Percentiles rank a stretch among this genome's conserved stretches.
Evolutionary conservation across 1,140 invertebrate genomes (phyloP).

Genomic region (Cylas formicarius): DNA sequence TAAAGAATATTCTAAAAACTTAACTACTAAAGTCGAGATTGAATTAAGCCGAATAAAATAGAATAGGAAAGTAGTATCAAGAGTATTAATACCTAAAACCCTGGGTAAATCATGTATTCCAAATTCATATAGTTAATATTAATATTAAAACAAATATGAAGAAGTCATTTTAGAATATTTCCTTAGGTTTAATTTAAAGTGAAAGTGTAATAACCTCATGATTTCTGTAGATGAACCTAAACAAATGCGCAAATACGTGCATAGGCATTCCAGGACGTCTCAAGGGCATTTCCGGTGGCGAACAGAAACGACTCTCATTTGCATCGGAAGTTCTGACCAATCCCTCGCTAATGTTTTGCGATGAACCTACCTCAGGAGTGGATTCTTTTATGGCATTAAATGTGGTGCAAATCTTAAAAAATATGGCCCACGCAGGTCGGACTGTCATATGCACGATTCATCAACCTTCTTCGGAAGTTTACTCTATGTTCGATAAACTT

Average conservation of each 20-base stretch:
- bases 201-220: no score
- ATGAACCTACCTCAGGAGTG: constrained; percentile 87
- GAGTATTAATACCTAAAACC: no score
- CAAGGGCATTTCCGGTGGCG: constrained; percentile 92
- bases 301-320: constrained; percentile 91
- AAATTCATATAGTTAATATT: constrained; percentile 3
- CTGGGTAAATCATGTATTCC: no score
- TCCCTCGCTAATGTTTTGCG: constrained; percentile 92
- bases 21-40: no score
- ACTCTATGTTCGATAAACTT: constrained; percentile 85
- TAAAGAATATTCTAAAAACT: no score
- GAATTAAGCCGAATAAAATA: no score
- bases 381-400: constrained; percentile 84
- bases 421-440: constrained; percentile 73
- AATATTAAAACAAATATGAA: background rate
- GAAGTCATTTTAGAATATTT: no score
- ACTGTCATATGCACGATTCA: constrained; percentile 93
- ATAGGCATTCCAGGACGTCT: constrained; percentile 79
- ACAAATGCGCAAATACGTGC: constrained; percentile 78
- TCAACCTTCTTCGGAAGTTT: constrained; percentile 92
- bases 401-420: constrained; percentile 77
- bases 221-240: constrained; percentile 62
- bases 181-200: no score
- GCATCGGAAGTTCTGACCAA: constrained; percentile 93
- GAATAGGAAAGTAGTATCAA: no score